phyloP scores from a whole-genome alignment of 2,113 vertebrate species.

The Rutilus rutilus region DNA sequence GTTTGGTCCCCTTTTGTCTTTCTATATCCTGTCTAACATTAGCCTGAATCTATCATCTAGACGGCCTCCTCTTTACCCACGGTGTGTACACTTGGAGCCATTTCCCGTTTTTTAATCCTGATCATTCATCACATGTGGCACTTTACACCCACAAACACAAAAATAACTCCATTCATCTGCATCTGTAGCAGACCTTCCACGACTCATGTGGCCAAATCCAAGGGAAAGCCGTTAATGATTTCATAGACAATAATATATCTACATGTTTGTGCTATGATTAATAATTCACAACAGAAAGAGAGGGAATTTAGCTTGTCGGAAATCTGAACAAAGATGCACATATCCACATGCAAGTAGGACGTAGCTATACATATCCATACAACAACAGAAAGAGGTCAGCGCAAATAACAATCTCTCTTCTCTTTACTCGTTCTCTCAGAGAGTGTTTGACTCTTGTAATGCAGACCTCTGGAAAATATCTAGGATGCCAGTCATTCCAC shows the following conservation, averaged over 20 bases:
- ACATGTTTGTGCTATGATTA: not conserved
- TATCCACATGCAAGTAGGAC: not conserved
- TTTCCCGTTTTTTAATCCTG: conserved; percentile 24
- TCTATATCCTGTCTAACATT: conserved; percentile 34
- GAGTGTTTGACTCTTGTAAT: conserved; percentile 60
- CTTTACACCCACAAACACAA: conserved; percentile 21
- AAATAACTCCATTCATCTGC: conserved; percentile 4
- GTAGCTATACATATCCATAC: conserved; percentile 9
- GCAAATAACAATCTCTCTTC: conserved; percentile 31
- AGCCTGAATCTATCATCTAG: conserved; percentile 28
- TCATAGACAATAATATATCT: not conserved
- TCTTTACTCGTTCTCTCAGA: conserved; percentile 12
- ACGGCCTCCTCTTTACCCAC: not conserved
- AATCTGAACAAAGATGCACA: not conserved
- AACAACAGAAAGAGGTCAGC: conserved; percentile 15
- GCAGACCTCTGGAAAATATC: conserved; percentile 75
- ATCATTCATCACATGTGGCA: conserved; percentile 25
- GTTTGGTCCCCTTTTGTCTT: conserved; percentile 25
- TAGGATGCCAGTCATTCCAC: conserved; percentile 78
- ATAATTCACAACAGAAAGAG: not conserved
- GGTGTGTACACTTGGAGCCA: not conserved
- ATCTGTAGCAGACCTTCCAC: not conserved
- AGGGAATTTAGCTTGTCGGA: not conserved
- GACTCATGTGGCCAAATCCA: not conserved
- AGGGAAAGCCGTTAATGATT: conserved; percentile 6